Percentiles rank a stretch among this genome's conserved stretches.
phyloP scores from a whole-genome alignment of 1,140 invertebrate genomes.

The Coptotermes formosanus region DNA sequence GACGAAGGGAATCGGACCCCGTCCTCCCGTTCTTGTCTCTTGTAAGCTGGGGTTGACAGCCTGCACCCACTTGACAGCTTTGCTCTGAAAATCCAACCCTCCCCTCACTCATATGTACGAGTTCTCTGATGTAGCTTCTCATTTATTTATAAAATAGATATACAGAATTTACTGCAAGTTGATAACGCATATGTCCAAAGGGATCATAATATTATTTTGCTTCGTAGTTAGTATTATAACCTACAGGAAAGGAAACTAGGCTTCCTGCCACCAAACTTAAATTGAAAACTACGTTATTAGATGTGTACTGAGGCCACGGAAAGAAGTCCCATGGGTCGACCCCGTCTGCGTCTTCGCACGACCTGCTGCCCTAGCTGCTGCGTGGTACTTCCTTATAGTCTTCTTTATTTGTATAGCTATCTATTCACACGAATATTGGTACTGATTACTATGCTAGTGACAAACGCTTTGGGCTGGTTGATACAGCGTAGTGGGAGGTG shows the following conservation, averaged over 20 bases:
- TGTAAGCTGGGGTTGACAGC: slow-evolving; percentile 1
- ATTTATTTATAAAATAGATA: background rate
- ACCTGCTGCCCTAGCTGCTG: too few relatives aligned
- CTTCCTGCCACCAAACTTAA: background rate
- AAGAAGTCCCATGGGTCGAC: too few relatives aligned
- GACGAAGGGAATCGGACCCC: background rate
- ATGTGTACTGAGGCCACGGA: too few relatives aligned
- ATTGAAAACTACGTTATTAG: background rate
- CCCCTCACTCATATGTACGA: too few relatives aligned
- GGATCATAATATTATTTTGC: slow-evolving; percentile 12
- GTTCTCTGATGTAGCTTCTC: background rate
- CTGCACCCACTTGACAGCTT: slow-evolving; percentile 10
- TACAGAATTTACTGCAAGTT: slow-evolving; percentile 8
- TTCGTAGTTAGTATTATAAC: background rate
- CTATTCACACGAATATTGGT: too few relatives aligned
- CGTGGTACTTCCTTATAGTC: too few relatives aligned
- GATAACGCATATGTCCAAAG: slow-evolving; percentile 18
- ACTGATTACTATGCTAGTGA: too few relatives aligned
- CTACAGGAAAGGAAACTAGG: background rate
- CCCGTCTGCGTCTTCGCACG: too few relatives aligned
- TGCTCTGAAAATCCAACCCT: background rate
- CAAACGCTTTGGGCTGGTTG: too few relatives aligned
- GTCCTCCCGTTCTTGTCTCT: background rate
- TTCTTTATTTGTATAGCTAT: too few relatives aligned
- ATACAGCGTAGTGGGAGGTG: too few relatives aligned